Conservation (phyloP, 2,113 vertebrate species). For the Nothobranchius furzeri region DNA sequence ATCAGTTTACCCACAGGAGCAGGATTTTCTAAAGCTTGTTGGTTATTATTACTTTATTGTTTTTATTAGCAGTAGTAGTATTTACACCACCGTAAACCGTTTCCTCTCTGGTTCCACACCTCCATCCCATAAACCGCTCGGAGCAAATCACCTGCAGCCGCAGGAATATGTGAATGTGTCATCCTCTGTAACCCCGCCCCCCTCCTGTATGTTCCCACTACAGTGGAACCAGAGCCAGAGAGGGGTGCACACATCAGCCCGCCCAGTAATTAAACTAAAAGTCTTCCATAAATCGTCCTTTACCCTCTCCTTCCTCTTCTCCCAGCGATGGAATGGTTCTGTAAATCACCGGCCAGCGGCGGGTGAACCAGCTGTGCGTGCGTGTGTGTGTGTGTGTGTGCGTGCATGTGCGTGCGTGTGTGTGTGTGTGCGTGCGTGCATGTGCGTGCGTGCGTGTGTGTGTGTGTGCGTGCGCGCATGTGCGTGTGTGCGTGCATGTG, state of each 20-base stretch:
- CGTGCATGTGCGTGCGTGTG: no score
- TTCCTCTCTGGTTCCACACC: constrained; percentile 6
- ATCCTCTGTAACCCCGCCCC: constrained; percentile 28
- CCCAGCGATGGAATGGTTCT: constrained; percentile 58
- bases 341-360: constrained; percentile 61
- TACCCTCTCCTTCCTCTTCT: constrained; percentile 35
- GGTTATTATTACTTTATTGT: no score
- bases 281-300: constrained; percentile 76
- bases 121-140: constrained; percentile 23
- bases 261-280: constrained; percentile 81
- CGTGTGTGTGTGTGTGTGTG: no score
- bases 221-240: constrained; percentile 42
- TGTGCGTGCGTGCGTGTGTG: no score
- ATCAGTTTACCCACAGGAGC: no score
- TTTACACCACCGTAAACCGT: background rate
- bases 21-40: no score
- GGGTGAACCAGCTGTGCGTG: constrained; percentile 26
- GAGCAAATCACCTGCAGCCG: constrained; percentile 16
- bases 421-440: no score
- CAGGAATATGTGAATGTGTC: constrained; percentile 37
- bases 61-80: no score
- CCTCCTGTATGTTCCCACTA: constrained; percentile 42
- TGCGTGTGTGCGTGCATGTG: no score
- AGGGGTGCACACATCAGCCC: constrained; percentile 65
- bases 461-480: no score